Conservation (phyloP, 2,113 vertebrate species). For the Spea bombifrons region DNA sequence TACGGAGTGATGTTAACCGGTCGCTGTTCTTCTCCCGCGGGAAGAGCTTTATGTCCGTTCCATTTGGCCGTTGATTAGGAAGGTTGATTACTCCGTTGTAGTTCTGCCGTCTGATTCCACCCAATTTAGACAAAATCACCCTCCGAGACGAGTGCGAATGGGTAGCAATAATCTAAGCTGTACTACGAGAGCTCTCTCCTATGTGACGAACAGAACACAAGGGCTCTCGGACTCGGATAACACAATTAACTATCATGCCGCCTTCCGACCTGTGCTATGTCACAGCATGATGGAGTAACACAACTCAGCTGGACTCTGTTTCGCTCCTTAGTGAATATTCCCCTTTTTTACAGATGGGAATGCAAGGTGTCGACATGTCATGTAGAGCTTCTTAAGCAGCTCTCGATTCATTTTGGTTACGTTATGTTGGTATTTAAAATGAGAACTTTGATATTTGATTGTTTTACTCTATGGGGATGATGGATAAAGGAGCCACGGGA, state of each 20-base stretch:
- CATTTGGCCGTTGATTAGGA: not conserved
- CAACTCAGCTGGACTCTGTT: no score
- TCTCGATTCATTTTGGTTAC: no score
- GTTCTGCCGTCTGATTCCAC: slow-evolving; percentile 3
- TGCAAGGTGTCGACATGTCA: no score
- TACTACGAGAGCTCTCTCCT: not conserved
- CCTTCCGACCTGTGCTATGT: not conserved
- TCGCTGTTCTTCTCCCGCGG: not conserved
- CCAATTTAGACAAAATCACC: slow-evolving; percentile 17
- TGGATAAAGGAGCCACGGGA: no score
- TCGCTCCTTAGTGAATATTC: no score
- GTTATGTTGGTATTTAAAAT: no score
- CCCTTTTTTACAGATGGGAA: no score
- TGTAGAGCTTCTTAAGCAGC: no score
- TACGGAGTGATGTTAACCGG: not conserved
- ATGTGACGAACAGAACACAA: not conserved
- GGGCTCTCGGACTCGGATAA: not conserved
- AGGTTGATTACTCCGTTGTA: slow-evolving; percentile 19
- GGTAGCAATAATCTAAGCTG: not conserved
- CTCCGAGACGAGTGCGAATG: not conserved
- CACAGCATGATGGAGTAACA: no score
- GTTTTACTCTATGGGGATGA: no score
- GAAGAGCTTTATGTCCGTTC: not conserved
- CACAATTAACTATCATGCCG: not conserved
- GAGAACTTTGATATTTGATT: no score